Evolutionary conservation across 2,888 invertebrate species (phyloP).

Genomic region (Antheraea assamensis): DNA sequence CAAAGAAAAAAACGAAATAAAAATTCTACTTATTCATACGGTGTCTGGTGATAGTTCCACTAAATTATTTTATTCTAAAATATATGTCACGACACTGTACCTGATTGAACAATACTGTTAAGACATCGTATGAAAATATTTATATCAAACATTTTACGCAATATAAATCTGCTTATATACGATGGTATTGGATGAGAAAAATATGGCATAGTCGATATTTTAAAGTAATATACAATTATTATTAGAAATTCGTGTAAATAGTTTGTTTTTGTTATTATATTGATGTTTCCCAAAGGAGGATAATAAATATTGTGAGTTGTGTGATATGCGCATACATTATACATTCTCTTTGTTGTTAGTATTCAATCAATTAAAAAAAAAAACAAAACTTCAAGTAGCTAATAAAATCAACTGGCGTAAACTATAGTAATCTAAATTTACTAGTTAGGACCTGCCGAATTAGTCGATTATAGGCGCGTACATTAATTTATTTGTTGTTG

Average conservation of each 20-base stretch:
- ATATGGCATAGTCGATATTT: constrained; percentile 62
- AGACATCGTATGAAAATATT: constrained; percentile 21
- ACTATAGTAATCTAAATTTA: constrained; percentile 73
- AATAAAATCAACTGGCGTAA: constrained; percentile 46
- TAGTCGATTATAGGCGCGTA: constrained; percentile 70
- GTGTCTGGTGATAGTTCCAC: constrained; percentile 16
- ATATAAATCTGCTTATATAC: constrained; percentile 21
- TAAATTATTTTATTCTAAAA: constrained; percentile 20
- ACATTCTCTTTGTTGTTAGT: constrained; percentile 27
- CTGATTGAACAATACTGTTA: constrained; percentile 24
- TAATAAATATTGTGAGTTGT: constrained; percentile 44
- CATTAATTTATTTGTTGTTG: constrained; percentile 50
- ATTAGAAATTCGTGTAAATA: constrained; percentile 63
- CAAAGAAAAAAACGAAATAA: constrained; percentile 34
- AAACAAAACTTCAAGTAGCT: constrained; percentile 31
- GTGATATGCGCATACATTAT: constrained; percentile 36
- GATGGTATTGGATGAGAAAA: constrained; percentile 17
- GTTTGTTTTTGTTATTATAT: constrained; percentile 74
- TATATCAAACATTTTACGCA: constrained; percentile 24
- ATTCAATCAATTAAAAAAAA: constrained; percentile 29
- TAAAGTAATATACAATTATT: constrained; percentile 48
- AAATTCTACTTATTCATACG: constrained; percentile 26
- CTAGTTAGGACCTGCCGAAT: constrained; percentile 73
- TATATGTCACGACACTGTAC: constrained; percentile 10
- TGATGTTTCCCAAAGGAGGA: constrained; percentile 66